Percentiles rank a stretch among this genome's conserved stretches.
These are phyloP conservation scores for Crocidura indochinensis DNA, from an alignment of 2,797 vertebrate species.

Conservation along the genomic window DNA sequence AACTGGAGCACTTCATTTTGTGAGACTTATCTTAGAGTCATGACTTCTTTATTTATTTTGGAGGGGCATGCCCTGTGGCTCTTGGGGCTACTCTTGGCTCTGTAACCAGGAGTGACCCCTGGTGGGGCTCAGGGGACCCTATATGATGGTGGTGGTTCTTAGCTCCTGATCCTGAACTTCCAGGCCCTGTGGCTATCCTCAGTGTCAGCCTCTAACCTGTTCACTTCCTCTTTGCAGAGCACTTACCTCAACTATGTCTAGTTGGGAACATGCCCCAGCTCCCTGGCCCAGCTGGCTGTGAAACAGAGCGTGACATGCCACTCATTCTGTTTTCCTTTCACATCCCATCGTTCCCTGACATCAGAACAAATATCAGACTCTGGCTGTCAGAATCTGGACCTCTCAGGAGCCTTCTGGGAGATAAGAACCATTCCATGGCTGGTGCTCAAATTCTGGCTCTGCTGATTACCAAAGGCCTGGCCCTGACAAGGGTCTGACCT, in stretches of 20 bases:
- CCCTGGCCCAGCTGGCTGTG: conserved; percentile 70
- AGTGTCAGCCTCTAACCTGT: neutral
- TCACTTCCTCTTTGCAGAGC: conserved; percentile 3
- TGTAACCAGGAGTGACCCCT: too few relatives aligned
- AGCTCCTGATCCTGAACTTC: too few relatives aligned
- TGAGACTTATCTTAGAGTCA: too few relatives aligned
- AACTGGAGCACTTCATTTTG: too few relatives aligned
- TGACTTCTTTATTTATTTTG: too few relatives aligned
- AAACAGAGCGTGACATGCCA: conserved; percentile 78
- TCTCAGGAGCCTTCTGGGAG: conserved; percentile 12
- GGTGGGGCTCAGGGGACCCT: too few relatives aligned
- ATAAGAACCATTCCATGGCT: neutral
- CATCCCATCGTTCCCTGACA: conserved; percentile 64
- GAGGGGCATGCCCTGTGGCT: too few relatives aligned
- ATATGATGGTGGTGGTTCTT: too few relatives aligned
- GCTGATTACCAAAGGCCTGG: neutral
- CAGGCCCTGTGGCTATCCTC: too few relatives aligned
- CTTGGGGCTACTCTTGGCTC: too few relatives aligned
- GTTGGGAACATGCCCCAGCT: conserved; percentile 67
- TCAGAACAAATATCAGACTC: conserved; percentile 64
- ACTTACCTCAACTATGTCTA: conserved; percentile 65
- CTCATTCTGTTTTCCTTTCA: conserved; percentile 53
- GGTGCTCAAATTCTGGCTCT: neutral
- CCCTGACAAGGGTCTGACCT: neutral
- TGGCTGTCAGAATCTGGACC: neutral